Base-by-base conservation (phyloP, 2,888 invertebrate species). In the Hyposoter didymator region DNA sequence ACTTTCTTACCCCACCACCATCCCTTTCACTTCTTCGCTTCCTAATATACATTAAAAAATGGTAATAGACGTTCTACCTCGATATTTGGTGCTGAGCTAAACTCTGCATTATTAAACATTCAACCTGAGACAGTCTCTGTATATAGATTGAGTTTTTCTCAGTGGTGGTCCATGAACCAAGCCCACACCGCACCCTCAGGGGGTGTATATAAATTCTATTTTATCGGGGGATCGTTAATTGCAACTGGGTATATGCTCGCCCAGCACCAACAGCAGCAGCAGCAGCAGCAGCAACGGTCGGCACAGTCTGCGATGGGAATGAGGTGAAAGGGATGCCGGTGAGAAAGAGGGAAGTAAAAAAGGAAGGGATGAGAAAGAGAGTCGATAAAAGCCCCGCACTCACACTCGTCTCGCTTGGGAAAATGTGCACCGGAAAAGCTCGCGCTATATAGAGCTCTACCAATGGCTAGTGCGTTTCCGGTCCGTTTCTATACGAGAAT, bases 141-240 rank as follows among this genome's bases (percentile, higher is more conserved):
- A 49, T 39, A 62, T 22, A 79, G 62, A 66, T 55, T 22, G 14
- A 19, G n/a, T 78, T 59, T 82, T 67, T 69, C 64, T 82, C 66
- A 39, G 70, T 76, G 74, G 47, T 43, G 75, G 75, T 82, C 76
- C 85, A 79, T 70, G 80, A 69, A 75, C 45, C 55, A 67, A 74
- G 73, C 67, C 67, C 55, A 78, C 73, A 67, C 73, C 47, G 49
- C 47, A 70, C 62, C 70, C 17, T 22, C 55, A 28, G 59, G 55
- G 73, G 83, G 75, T 87, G 87, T 86, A 81, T 83, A 85, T 85
- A 81, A 87, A 87, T 88, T 88, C 84, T 88, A 88, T 88, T 88
- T 88, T 88, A 88, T 88, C 87, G 87, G 86, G 83, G 78, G 83
- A 87, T 88, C 88, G 88, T 88, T 88, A 88, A 88, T 88, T 88